Evolutionary conservation across 2,797 vertebrate genomes (phyloP), one percentile per base, ranked within the genome.

Genomic region (Eptatretus atami): DNA sequence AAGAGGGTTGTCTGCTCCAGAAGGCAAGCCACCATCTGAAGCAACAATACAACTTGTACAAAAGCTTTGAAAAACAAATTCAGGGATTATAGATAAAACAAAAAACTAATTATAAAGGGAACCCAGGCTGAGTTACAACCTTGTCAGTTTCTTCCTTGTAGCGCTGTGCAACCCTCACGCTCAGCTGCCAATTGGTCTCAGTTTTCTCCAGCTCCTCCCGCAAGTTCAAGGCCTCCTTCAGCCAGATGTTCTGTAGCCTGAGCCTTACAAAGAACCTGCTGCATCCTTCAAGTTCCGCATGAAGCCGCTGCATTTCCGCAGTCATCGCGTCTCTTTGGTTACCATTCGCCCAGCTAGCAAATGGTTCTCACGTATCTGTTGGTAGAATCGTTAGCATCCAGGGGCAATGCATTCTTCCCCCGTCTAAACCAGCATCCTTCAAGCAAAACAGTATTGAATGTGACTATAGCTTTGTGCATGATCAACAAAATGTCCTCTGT

Each of bases 131-230:
- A 13, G 67, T 70, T 64, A 69, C 61, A 70, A 87, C 92, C 76
- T 80, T 72, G 66, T 94, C 86, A 3, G 86, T 94, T 71, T 98
- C 83, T 15, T 75, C 71, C 71, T 80, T 81, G 75, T 98, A 98
- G 44, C 67, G 81, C 66, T 82, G 75, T 1, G 86, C 82, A 78
- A n/a, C 77, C 71, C 60, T 95, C 82, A 71, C 95, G 81, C 53
- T 95, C 85, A 65, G 72, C 79, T 81, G 86, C 74, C 96, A 94
- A 75, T 93, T 87, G 8, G 77, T 73, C 71, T 75, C 83, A 0
- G 84, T 90, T 66, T 73, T 71, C 24, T 75, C 73, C 70, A 96
- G 78, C 69, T 93, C 85, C 71, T 78, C 84, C 64, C 68, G 78
- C 63, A 98, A 81, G 68, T 70, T 79, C 73, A 78, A 76, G 63